Conservation (phyloP, 1,140 invertebrate genomes). For the Drosophila mojavensis region DNA sequence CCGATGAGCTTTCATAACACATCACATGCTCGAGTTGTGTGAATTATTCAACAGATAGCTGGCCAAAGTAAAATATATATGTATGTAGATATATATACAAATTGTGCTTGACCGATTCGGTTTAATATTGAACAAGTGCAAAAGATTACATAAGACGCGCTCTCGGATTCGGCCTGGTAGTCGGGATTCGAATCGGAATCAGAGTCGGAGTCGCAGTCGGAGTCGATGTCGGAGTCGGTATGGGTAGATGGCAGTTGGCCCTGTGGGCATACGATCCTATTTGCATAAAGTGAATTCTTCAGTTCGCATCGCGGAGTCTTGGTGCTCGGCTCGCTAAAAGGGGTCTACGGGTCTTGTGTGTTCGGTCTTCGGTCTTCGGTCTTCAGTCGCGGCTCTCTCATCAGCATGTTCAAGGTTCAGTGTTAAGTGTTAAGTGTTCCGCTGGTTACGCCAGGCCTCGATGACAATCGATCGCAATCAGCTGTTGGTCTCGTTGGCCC, state of each 20-base stretch:
- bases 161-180: no score
- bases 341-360: neutral
- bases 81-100: no score
- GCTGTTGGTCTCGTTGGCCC: constrained; percentile 30
- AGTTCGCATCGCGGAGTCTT: neutral
- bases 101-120: constrained; percentile 9
- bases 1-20: no score
- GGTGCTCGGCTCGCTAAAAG: constrained; percentile 1
- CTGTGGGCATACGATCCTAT: constrained; percentile 7
- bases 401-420: constrained; percentile 10
- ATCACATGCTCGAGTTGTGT: neutral
- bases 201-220: no score
- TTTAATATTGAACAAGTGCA: constrained; percentile 16
- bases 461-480: constrained; percentile 36
- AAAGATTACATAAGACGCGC: constrained; percentile 16
- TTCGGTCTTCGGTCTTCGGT: constrained; percentile 6
- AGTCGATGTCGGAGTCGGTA: neutral
- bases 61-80: no score
- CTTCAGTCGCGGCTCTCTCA: neutral
- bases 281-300: constrained; percentile 22
- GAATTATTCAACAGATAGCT: constrained; percentile 4
- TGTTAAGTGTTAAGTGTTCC: constrained; percentile 26
- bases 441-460: constrained; percentile 22
- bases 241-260: neutral
- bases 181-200: no score